phyloP scores from a whole-genome alignment of 2,797 vertebrate species.

The Gadopsis marmoratus region DNA sequence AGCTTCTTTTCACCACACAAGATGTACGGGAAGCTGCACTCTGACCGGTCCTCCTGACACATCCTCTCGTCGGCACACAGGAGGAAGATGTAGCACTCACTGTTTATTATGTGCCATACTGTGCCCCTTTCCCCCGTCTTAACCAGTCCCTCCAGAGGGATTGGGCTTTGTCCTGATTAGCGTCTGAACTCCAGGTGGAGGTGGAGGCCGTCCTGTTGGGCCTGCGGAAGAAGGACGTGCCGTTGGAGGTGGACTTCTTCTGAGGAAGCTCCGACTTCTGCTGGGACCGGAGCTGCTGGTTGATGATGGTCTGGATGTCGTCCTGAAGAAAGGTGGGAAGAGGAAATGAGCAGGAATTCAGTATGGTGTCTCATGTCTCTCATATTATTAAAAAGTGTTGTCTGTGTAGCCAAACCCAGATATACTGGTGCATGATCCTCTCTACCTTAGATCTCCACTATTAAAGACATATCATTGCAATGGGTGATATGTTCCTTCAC shows the following conservation, averaged over 20 bases:
- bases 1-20: constrained; percentile 42
- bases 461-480: not conserved
- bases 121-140: constrained; percentile 77
- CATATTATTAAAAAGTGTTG: not conserved
- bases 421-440: not conserved
- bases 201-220: constrained; percentile 59
- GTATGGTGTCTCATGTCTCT: constrained; percentile 4
- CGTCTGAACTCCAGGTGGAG: constrained; percentile 67
- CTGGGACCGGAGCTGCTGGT: constrained; percentile 85
- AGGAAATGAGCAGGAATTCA: constrained; percentile 24
- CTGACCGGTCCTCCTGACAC: constrained; percentile 5
- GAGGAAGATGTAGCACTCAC: not conserved
- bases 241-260: constrained; percentile 72
- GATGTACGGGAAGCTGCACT: constrained; percentile 15
- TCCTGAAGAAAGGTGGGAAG: constrained; percentile 77
- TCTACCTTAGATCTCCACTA: not conserved
- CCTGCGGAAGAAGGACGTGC: constrained; percentile 77
- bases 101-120: constrained; percentile 71
- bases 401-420: not conserved
- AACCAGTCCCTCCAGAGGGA: constrained; percentile 86
- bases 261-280: constrained; percentile 79
- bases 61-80: constrained; percentile 14
- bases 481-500: not conserved
- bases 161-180: constrained; percentile 65
- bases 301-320: constrained; percentile 88